Evolutionary conservation across 2,113 vertebrate species (phyloP).

Genomic region (Triplophysa tibetana): DNA sequence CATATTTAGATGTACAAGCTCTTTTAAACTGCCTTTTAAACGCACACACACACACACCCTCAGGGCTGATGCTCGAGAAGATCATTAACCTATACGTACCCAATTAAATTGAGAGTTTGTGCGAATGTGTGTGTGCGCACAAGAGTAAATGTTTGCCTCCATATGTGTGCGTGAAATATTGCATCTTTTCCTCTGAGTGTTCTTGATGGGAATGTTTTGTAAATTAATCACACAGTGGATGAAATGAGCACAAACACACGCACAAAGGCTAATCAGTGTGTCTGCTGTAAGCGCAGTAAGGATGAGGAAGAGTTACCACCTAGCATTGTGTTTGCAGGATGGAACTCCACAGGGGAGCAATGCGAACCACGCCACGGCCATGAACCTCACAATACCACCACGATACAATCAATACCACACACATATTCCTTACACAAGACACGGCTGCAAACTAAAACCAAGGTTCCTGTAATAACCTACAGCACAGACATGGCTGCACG

Average conservation of each 20-base stretch:
- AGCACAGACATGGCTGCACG: not conserved
- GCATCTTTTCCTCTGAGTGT: conserved; percentile 10
- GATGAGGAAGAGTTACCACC: conserved; percentile 56
- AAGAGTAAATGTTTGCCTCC: conserved; percentile 43
- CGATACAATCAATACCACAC: conserved; percentile 45
- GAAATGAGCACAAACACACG: conserved; percentile 15
- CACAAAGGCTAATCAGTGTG: conserved; percentile 43
- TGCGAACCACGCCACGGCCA: conserved; percentile 31
- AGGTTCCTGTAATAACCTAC: conserved; percentile 5
- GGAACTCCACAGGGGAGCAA: conserved; percentile 54
- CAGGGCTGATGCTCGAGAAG: conserved; percentile 53
- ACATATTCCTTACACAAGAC: conserved; percentile 38
- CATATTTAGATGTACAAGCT: conserved; percentile 58
- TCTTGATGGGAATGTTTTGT: conserved; percentile 29
- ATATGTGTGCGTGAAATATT: conserved; percentile 42
- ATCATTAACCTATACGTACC: conserved; percentile 59
- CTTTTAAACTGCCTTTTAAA: conserved; percentile 56
- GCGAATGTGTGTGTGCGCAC: conserved; percentile 25
- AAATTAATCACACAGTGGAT: conserved; percentile 25
- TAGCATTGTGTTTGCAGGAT: conserved; percentile 62
- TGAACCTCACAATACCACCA: conserved; percentile 45
- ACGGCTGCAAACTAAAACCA: conserved; percentile 28
- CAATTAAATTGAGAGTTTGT: conserved; percentile 53
- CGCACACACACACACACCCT: conserved; percentile 51
- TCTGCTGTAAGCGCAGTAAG: conserved; percentile 47